These are phyloP conservation scores for Elaphurus davidianus DNA, from an alignment of 2,113 vertebrate species.

Conservation along the genomic window DNA sequence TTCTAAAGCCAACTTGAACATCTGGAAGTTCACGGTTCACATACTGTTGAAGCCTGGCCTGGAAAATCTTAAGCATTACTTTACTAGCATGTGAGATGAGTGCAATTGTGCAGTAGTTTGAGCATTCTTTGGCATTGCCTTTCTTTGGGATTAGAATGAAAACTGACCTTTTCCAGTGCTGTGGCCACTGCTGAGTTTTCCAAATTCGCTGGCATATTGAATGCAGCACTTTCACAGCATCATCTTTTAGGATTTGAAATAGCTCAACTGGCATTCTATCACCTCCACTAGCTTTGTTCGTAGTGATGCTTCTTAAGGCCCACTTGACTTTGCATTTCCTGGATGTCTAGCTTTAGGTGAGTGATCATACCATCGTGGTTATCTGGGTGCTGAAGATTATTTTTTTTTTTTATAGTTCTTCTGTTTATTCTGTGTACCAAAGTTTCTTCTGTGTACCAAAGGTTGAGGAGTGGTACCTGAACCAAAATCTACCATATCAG, in stretches of 20 bases:
- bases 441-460: neutral
- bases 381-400: neutral
- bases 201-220: neutral
- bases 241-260: neutral
- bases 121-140: neutral
- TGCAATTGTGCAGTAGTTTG: fast-evolving
- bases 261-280: neutral
- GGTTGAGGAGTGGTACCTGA: neutral
- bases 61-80: neutral
- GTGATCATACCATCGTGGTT: neutral
- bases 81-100: neutral
- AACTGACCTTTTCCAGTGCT: neutral
- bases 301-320: neutral
- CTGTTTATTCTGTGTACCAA: neutral
- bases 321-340: neutral
- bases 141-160: neutral
- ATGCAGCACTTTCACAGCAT: neutral
- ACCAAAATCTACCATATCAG: neutral
- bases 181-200: neutral
- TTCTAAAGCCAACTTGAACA: neutral
- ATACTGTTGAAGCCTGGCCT: neutral
- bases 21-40: neutral
- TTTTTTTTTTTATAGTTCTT: neutral
- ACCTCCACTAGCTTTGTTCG: neutral
- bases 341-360: neutral